A percentile compares a stretch with the other conserved stretches of the same genome.
Evolutionary conservation across 2,888 invertebrate genomes (phyloP).

Genomic region (Tridacna gigas): DNA sequence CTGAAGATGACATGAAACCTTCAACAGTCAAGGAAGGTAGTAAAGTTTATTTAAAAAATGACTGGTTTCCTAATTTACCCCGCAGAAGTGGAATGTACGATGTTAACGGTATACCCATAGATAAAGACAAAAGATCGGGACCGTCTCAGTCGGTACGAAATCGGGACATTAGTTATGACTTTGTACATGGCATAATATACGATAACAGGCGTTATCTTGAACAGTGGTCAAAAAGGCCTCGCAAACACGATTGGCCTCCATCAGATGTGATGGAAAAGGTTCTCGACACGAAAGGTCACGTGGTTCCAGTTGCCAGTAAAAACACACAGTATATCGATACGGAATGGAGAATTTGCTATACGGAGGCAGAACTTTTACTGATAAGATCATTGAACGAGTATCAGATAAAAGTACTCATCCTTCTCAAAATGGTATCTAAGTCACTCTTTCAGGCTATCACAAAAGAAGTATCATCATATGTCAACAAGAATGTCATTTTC

Average conservation of each 20-base stretch:
- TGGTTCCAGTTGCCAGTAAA: slow-evolving; percentile 30
- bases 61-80: neutral
- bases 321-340: slow-evolving; percentile 15
- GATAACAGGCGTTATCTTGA: neutral
- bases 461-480: slow-evolving; percentile 35
- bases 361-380: slow-evolving; percentile 30
- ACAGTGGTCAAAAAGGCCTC: neutral
- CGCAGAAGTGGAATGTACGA: neutral
- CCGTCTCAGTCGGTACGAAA: neutral
- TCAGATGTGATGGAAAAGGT: neutral
- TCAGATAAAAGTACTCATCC: slow-evolving; percentile 33
- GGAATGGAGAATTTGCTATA: slow-evolving; percentile 45
- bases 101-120: neutral
- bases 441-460: slow-evolving; percentile 1
- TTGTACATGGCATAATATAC: slow-evolving; percentile 1
- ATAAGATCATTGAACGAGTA: slow-evolving; percentile 31
- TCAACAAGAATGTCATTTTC: slow-evolving; percentile 36
- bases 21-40: neutral
- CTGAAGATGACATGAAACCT: neutral
- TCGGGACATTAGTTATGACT: slow-evolving; percentile 4
- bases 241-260: slow-evolving; percentile 7
- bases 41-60: neutral
- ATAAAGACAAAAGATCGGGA: neutral
- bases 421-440: slow-evolving; percentile 35
- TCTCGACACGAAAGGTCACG: neutral